These are phyloP conservation scores for Hestina assimilis DNA, from an alignment of 1,140 invertebrate genomes.

Conservation along the genomic window DNA sequence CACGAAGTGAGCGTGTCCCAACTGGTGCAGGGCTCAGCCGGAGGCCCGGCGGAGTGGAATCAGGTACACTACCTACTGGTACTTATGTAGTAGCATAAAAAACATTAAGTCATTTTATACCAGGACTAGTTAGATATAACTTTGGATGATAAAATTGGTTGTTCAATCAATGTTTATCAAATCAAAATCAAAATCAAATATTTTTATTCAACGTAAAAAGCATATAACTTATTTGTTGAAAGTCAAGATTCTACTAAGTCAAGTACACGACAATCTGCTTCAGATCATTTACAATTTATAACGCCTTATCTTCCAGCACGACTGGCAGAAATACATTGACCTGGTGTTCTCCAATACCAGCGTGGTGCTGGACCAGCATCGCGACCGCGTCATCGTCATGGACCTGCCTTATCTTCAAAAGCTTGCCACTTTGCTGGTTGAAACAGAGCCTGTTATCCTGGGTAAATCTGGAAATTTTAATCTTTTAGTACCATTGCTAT, in stretches of 20 bases:
- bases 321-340: slow-evolving; percentile 83
- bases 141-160: too few relatives aligned
- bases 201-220: too few relatives aligned
- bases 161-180: too few relatives aligned
- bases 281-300: too few relatives aligned
- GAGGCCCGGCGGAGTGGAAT: slow-evolving; percentile 72
- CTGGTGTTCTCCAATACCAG: slow-evolving; percentile 80
- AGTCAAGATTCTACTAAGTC: too few relatives aligned
- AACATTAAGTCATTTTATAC: too few relatives aligned
- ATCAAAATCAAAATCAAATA: too few relatives aligned
- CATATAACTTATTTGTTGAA: too few relatives aligned
- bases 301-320: slow-evolving; percentile 77
- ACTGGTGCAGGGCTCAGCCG: slow-evolving; percentile 74
- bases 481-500: too few relatives aligned
- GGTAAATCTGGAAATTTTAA: slow-evolving; percentile 64
- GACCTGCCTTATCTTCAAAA: slow-evolving; percentile 82
- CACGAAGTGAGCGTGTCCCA: slow-evolving; percentile 85
- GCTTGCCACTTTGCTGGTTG: slow-evolving; percentile 74
- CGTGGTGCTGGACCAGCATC: slow-evolving; percentile 71
- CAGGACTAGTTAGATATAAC: too few relatives aligned
- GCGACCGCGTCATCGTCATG: slow-evolving; percentile 80
- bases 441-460: slow-evolving; percentile 76
- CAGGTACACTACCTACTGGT: slow-evolving; percentile 64
- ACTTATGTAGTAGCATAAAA: too few relatives aligned
- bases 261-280: too few relatives aligned